Evolutionary conservation across 2,113 vertebrate genomes (phyloP).

Genomic region (Elephas maximus): DNA sequence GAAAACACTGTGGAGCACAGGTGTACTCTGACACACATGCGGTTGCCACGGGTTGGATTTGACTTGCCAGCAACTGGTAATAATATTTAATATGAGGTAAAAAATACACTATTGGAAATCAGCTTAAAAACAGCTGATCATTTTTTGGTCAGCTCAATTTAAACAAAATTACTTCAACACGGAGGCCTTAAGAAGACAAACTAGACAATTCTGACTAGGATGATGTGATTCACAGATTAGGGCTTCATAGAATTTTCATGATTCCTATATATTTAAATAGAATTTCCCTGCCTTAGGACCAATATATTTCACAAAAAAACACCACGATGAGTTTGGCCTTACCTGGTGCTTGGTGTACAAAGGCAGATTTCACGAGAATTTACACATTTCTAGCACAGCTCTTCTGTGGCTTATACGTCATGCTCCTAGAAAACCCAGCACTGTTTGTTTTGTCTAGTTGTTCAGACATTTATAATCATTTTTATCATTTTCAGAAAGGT

Average conservation of each 20-base stretch:
- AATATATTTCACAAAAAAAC: neutral
- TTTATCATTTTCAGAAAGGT: constrained; percentile 72
- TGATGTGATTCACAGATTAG: neutral
- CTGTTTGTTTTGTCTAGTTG: constrained; percentile 69
- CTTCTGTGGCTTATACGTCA: constrained; percentile 34
- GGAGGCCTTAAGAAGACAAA: neutral
- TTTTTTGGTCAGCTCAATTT: neutral
- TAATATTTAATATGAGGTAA: neutral
- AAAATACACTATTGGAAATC: neutral
- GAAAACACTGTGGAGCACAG: too few relatives aligned
- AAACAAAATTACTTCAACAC: neutral
- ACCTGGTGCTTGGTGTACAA: neutral
- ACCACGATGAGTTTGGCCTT: neutral
- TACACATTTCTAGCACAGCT: constrained; percentile 59
- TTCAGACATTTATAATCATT: constrained; percentile 68
- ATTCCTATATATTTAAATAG: neutral
- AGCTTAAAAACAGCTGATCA: neutral
- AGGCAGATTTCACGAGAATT: neutral
- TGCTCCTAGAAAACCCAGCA: neutral
- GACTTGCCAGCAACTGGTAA: neutral
- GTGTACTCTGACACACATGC: too few relatives aligned
- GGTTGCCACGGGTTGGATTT: neutral
- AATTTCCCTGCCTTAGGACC: neutral
- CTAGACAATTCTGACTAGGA: neutral
- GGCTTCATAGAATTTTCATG: neutral